Conservation (phyloP, 2,797 vertebrate genomes). For the Alauda arvensis region DNA sequence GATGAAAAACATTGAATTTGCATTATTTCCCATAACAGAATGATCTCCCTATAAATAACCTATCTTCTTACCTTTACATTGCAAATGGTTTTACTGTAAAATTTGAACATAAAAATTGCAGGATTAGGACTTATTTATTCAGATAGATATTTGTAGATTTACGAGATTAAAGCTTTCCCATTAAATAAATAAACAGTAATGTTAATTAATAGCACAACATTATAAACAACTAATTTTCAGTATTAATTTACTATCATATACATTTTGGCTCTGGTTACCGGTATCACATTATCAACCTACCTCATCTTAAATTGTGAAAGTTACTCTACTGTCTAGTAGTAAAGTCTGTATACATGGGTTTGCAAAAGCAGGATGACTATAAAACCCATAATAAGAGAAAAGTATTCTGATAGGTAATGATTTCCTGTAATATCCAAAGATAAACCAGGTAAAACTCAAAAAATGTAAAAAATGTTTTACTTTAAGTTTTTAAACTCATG, state of each 20-base stretch:
- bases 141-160: neutral
- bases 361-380: neutral
- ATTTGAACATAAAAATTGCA: neutral
- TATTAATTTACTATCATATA: neutral
- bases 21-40: neutral
- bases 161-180: neutral
- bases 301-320: neutral
- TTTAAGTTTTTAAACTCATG: neutral
- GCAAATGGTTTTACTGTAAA: neutral
- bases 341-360: neutral
- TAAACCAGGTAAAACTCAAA: neutral
- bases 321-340: neutral
- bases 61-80: neutral
- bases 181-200: neutral
- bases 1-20: neutral
- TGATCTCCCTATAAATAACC: neutral
- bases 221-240: neutral
- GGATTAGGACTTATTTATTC: neutral
- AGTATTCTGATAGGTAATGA: conserved; percentile 1
- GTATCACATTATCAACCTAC: neutral
- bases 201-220: neutral
- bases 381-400: neutral
- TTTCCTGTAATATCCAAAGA: neutral
- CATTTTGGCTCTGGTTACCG: neutral
- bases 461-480: neutral